Evolutionary conservation across 2,888 invertebrate genomes (phyloP), one percentile per base, ranked within the genome.

Genomic region (Falcaria lacertinaria): DNA sequence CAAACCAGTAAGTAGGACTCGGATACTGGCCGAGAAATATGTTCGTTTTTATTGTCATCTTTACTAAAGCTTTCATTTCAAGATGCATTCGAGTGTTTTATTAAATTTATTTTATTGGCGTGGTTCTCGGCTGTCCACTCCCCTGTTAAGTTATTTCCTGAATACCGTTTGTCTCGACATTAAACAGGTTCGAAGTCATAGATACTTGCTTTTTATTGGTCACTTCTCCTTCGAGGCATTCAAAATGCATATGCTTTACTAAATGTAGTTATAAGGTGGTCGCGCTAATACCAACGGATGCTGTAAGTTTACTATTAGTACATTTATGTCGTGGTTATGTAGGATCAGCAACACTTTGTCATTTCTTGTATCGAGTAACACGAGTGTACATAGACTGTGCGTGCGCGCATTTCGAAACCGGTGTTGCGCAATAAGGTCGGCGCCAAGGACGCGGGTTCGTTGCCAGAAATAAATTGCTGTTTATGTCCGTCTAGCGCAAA

Each of bases 391-490:
- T 69, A 74, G 74, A 78, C 55, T 66, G 67, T 70, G 68, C 69
- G 68, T 66, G 74, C 69, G 76, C 76, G 77, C 74, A 74, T 83
- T 79, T 79, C 75, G 64, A 87, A 87, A 87, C 84, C 78, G 82
- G 84, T 84, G 81, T 89, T 87, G 87, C 84, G 87, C 80, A 89
- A 87, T 87, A 89, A 88, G 87, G 88, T 84, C 87, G 84, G 54
- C 80, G 75, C 73, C 87, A 89, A 89, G 88, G 88, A 88, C 88
- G 83, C 75, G 77, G 78, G 84, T 83, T 83, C 83, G 84, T 80
- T 86, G 87, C 83, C 86, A 87, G 88, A 86, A 86, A 83, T 84
- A 85, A 80, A 79, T 80, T 71, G 76, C 73, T 83, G 84, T 81
- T 84, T 82, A 78, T 78, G 80, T 80, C 79, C 80, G 81, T 83